phyloP scores from a whole-genome alignment of 2,888 invertebrate genomes.

The Teleogryllus oceanicus region DNA sequence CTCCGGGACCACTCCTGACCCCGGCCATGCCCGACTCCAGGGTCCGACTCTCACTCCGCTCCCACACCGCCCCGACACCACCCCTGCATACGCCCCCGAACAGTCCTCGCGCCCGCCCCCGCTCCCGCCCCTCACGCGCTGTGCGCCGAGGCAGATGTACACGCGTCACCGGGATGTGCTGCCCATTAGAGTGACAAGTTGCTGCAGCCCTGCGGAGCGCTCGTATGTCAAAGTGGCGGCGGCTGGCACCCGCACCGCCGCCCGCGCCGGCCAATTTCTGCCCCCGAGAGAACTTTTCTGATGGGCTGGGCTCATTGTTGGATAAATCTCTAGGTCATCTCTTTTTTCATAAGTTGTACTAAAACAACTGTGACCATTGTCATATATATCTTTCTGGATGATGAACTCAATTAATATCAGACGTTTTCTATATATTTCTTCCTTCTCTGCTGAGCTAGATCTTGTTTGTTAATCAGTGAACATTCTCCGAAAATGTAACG shows the following conservation, averaged over 20 bases:
- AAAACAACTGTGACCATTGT: too few species aligned
- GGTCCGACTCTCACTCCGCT: not conserved
- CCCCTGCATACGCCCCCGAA: not conserved
- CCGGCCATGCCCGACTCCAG: not conserved
- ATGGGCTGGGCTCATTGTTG: too few species aligned
- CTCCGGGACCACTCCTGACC: not conserved
- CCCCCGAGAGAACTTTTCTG: not conserved
- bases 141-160: not conserved
- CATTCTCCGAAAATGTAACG: too few species aligned
- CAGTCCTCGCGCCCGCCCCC: not conserved
- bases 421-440: too few species aligned
- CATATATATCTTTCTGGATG: too few species aligned
- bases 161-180: not conserved
- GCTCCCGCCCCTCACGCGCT: not conserved
- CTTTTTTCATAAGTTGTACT: too few species aligned
- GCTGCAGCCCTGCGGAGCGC: not conserved
- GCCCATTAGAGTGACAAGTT: conserved; percentile 10
- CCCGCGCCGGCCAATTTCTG: not conserved
- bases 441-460: too few species aligned
- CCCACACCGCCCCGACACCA: not conserved
- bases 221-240: conserved; percentile 18
- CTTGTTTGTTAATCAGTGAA: too few species aligned
- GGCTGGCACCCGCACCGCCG: not conserved
- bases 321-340: too few species aligned
- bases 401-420: too few species aligned